Conservation (phyloP, 2,888 invertebrate genomes). For the Agrenia bidenticulata region DNA sequence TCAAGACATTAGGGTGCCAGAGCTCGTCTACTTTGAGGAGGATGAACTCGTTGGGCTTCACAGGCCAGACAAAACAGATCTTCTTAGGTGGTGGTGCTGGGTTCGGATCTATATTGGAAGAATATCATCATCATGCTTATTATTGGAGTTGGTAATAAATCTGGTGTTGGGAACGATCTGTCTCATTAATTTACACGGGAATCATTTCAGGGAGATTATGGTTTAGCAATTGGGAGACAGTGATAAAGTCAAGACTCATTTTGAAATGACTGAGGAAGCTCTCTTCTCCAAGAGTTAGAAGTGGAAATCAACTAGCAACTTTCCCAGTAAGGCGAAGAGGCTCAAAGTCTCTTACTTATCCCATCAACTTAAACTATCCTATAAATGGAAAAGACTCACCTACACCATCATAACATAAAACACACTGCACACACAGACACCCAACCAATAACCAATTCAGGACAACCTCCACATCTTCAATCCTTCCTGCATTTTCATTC, state of each 20-base stretch:
- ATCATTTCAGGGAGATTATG: constrained; percentile 44
- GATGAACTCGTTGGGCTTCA: too few species aligned
- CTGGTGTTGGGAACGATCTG: constrained; percentile 46
- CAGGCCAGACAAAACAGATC: too few species aligned
- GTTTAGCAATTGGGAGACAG: constrained; percentile 36
- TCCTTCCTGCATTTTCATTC: neutral
- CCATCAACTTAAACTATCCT: constrained; percentile 21
- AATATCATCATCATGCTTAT: constrained; percentile 9
- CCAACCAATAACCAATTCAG: neutral
- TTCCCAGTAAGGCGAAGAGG: neutral
- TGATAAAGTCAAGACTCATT: constrained; percentile 46
- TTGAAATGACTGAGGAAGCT: constrained; percentile 14
- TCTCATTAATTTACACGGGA: constrained; percentile 51
- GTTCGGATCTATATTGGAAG: neutral
- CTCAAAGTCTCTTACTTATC: constrained; percentile 10
- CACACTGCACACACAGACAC: neutral
- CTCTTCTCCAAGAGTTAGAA: constrained; percentile 7
- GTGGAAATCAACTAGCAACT: constrained; percentile 13
- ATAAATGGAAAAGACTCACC: neutral
- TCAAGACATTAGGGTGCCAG: neutral
- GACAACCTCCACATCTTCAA: neutral
- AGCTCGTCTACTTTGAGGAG: too few species aligned
- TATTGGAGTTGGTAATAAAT: constrained; percentile 38
- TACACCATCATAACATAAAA: neutral
- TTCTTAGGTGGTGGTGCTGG: too few species aligned